Evolutionary conservation across 2,888 invertebrate species (phyloP), one percentile per base, ranked within the genome.

Genomic region (Nysson spinosus): DNA sequence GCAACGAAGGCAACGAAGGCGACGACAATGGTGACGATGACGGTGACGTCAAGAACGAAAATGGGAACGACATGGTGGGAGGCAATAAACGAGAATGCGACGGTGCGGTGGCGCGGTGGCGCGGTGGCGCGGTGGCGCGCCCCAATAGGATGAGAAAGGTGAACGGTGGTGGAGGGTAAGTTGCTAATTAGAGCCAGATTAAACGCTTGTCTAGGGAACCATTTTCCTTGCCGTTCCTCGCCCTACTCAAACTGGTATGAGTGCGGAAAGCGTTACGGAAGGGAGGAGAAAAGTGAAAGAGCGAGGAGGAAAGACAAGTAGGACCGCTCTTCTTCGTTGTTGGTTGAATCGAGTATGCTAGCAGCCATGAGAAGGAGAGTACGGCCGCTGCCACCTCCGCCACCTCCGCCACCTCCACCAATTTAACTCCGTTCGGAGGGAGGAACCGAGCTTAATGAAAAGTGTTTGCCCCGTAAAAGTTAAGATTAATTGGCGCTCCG

Each of bases 131-230:
- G 26, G 3, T 19, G 20, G 12, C 30, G 51, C 30, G 32, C 22
- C 19, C 16, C 11, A 28, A 37, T 22, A 24, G 47, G 20, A 19
- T 6, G 37, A 20, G 28, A 37, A 9, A 68, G 73, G 66, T 65
- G 55, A 43, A 61, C 64, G 71, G 89, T 56, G 89, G 89, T 78
- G 83, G 89, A 80, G 83, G 80, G 81, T 85, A 85, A 86, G 85
- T 89, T 89, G 89, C 90, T 89, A 90, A 90, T 90, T 90, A 90
- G 90, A 89, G 88, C 90, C 90, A 90, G 90, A 90, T 90, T 90
- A 90, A 90, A 90, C 89, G 89, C 89, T 89, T 89, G 90, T 90
- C 90, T 89, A 88, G 89, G 89, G 89, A 90, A 89, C 89, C 89
- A 89, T 89, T 90, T 84, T 83, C 81, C 74, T 80, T 78, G 78